Evolutionary conservation across 2,888 invertebrate genomes (phyloP).

Genomic region (Scaptomyza tumidula): DNA sequence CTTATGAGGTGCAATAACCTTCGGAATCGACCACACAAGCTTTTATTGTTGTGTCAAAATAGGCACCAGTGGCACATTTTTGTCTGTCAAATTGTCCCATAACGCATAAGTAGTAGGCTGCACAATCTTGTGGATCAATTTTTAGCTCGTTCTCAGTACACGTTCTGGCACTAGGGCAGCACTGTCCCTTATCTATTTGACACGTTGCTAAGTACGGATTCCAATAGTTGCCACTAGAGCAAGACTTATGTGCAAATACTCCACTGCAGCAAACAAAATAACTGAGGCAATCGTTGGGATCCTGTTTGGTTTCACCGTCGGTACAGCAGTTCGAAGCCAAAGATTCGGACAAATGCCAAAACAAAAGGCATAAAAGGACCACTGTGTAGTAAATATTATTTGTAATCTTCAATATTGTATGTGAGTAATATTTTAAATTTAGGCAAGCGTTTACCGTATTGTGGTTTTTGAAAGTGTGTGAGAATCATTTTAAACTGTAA

Average conservation of each 20-base stretch:
- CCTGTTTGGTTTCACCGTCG: constrained; percentile 47
- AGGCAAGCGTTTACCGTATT: constrained; percentile 12
- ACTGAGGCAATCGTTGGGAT: constrained; percentile 32
- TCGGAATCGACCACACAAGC: constrained; percentile 21
- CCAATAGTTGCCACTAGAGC: constrained; percentile 35
- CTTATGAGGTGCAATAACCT: constrained; percentile 17
- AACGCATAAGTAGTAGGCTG: constrained; percentile 37
- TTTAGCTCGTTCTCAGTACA: constrained; percentile 35
- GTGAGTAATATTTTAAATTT: not conserved
- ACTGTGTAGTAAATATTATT: constrained; percentile 18
- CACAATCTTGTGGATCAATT: constrained; percentile 42
- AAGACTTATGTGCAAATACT: constrained; percentile 30
- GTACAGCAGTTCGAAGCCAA: constrained; percentile 40
- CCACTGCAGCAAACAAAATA: constrained; percentile 53
- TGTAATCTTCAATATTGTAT: not conserved
- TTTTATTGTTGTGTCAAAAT: constrained; percentile 17
- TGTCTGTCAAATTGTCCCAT: constrained; percentile 17
- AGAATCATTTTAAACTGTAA: constrained; percentile 24
- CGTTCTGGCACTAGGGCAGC: not conserved
- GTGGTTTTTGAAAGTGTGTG: not conserved
- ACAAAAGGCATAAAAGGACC: constrained; percentile 24
- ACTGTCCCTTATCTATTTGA: constrained; percentile 22
- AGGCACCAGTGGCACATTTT: constrained; percentile 11
- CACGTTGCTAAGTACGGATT: constrained; percentile 7
- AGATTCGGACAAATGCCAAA: constrained; percentile 36